These are phyloP conservation scores for Lordiphosa clarofinis DNA, from an alignment of 1,140 invertebrate genomes.

Conservation along the genomic window DNA sequence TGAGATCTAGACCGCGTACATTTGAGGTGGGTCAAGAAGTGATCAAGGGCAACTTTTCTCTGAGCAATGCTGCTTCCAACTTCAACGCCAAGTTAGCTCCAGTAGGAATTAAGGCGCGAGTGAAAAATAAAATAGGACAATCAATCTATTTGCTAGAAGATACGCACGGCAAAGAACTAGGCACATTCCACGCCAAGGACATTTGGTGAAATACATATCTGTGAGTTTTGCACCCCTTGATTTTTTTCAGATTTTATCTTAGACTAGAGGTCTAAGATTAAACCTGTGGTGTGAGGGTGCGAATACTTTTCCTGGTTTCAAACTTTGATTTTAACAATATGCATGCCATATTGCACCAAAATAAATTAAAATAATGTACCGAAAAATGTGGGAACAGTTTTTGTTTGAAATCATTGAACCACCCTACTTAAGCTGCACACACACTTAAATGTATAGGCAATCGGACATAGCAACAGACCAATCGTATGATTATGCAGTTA, in stretches of 20 bases:
- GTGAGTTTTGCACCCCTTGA: neutral
- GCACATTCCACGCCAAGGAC: neutral
- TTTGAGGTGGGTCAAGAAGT: conserved; percentile 10
- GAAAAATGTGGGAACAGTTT: no score
- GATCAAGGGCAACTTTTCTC: neutral
- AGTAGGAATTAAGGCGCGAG: neutral
- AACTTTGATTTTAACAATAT: no score
- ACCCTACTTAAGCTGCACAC: no score
- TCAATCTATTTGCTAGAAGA: no score
- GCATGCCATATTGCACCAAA: no score
- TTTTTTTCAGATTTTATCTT: neutral
- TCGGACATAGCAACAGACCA: no score
- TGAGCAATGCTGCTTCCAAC: neutral
- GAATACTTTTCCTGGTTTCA: no score
- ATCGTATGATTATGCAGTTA: no score
- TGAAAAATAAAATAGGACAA: neutral
- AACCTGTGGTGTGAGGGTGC: conserved; percentile 5
- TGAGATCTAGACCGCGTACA: neutral
- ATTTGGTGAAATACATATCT: neutral
- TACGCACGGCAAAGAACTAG: neutral
- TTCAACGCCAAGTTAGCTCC: conserved; percentile 12
- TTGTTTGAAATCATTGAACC: no score
- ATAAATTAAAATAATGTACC: no score
- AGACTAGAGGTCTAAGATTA: neutral
- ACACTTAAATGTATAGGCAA: no score